Percentiles rank a stretch among this genome's conserved stretches.
Conservation (phyloP, 2,888 invertebrate species). For the Deroplatys truncata region DNA sequence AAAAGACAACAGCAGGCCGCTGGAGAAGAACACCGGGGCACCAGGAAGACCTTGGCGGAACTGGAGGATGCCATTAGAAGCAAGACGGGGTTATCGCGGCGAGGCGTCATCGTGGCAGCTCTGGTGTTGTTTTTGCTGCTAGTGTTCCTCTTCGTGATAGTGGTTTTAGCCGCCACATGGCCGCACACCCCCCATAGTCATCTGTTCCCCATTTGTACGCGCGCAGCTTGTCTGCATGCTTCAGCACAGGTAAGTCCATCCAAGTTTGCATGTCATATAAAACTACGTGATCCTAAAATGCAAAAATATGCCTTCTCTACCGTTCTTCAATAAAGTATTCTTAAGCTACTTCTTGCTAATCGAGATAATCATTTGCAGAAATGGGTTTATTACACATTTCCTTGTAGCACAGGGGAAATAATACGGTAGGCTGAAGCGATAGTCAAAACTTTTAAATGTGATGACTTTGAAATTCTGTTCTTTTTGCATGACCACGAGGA, state of each 20-base stretch:
- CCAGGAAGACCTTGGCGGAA: neutral
- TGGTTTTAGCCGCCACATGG: conserved; percentile 48
- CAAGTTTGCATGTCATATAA: too few relatives aligned
- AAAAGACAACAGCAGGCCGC: neutral
- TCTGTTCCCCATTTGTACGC: conserved; percentile 45
- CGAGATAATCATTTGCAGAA: too few relatives aligned
- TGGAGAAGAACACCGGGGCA: neutral
- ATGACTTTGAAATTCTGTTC: too few relatives aligned
- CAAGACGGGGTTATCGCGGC: conserved; percentile 13
- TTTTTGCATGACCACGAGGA: too few relatives aligned
- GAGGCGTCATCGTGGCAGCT: conserved; percentile 8
- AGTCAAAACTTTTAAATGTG: too few relatives aligned
- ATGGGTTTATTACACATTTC: too few relatives aligned
- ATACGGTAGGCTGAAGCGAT: too few relatives aligned
- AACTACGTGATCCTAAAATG: too few relatives aligned
- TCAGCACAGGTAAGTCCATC: conserved; percentile 48
- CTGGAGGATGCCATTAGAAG: conserved; percentile 5
- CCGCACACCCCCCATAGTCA: conserved; percentile 45
- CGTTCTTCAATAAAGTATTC: too few relatives aligned
- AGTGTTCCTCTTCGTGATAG: conserved; percentile 45
- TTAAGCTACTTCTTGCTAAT: too few relatives aligned
- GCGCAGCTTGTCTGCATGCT: conserved; percentile 49
- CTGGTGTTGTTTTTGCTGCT: conserved; percentile 37
- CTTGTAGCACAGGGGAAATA: too few relatives aligned
- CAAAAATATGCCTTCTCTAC: too few relatives aligned